Percentiles rank a stretch among this genome's conserved stretches.
Conservation (phyloP, 2,888 invertebrate species). For the Theretra japonica region DNA sequence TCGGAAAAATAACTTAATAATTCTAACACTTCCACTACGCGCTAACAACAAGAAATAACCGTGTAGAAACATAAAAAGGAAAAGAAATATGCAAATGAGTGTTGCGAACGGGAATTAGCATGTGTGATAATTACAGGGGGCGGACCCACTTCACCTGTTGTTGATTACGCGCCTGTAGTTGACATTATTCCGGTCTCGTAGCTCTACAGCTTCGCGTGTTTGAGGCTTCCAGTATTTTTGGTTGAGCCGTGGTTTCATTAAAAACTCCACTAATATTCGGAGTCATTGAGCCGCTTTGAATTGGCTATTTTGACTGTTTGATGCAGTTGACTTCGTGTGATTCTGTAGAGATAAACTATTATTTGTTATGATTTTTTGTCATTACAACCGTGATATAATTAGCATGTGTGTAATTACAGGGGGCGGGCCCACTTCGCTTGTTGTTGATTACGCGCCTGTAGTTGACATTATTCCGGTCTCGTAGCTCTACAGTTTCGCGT, state of each 20-base stretch:
- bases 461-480: slow-evolving; percentile 79
- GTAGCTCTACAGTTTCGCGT: slow-evolving; percentile 80
- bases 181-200: slow-evolving; percentile 82
- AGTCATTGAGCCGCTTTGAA: slow-evolving; percentile 48
- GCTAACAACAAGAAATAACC: slow-evolving; percentile 10
- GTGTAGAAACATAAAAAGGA: slow-evolving; percentile 1
- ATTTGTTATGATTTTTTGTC: no score
- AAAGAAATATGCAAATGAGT: slow-evolving; percentile 25
- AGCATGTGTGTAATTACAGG: slow-evolving; percentile 18
- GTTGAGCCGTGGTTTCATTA: slow-evolving; percentile 75
- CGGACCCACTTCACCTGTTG: slow-evolving; percentile 21
- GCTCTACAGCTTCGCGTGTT: slow-evolving; percentile 79
- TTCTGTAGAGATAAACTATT: no score
- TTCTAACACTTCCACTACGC: neutral
- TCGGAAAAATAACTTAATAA: neutral
- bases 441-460: slow-evolving; percentile 29
- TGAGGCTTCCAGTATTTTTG: slow-evolving; percentile 80
- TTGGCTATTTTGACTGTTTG: no score
- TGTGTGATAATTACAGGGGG: slow-evolving; percentile 18
- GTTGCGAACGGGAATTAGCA: slow-evolving; percentile 19
- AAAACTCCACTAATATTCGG: slow-evolving; percentile 75
- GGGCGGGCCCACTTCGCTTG: slow-evolving; percentile 15
- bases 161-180: slow-evolving; percentile 28
- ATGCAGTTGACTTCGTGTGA: no score
- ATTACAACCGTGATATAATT: no score